A percentile compares a stretch with the other conserved stretches of the same genome.
phyloP scores from a whole-genome alignment of 2,888 invertebrate species.

The Horisme vitalbata region DNA sequence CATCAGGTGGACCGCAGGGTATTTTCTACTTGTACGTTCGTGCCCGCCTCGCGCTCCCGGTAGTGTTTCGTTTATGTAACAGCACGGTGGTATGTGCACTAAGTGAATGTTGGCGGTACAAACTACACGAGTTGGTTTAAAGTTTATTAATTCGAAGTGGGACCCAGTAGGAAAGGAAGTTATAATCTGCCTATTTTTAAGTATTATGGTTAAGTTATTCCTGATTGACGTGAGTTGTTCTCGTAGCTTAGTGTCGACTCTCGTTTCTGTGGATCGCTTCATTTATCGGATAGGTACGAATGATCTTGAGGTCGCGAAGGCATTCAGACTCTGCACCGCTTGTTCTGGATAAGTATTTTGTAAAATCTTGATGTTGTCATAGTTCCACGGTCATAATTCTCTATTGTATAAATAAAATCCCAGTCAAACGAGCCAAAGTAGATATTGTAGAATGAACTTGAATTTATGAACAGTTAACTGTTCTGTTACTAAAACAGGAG shows the following conservation, averaged over 20 bases:
- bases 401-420: slow-evolving; percentile 37
- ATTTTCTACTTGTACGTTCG: slow-evolving; percentile 47
- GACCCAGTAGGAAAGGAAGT: slow-evolving; percentile 78
- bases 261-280: slow-evolving; percentile 39
- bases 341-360: slow-evolving; percentile 20
- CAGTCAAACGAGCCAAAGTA: slow-evolving; percentile 57
- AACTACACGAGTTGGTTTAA: slow-evolving; percentile 39
- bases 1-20: slow-evolving; percentile 48
- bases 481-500: slow-evolving; percentile 23
- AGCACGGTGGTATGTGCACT: slow-evolving; percentile 58
- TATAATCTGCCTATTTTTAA: slow-evolving; percentile 67
- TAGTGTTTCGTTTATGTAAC: slow-evolving; percentile 37
- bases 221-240: slow-evolving; percentile 66
- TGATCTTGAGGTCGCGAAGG: slow-evolving; percentile 48
- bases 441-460: slow-evolving; percentile 38
- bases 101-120: slow-evolving; percentile 76
- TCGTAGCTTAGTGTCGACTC: slow-evolving; percentile 41
- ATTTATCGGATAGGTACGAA: slow-evolving; percentile 39
- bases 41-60: slow-evolving; percentile 40
- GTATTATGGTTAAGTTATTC: slow-evolving; percentile 78
- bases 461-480: slow-evolving; percentile 26
- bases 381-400: slow-evolving; percentile 16
- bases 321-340: slow-evolving; percentile 52
- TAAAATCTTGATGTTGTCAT: slow-evolving; percentile 25
- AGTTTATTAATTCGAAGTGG: slow-evolving; percentile 56